Evolutionary conservation across 2,888 invertebrate genomes (phyloP).

Genomic region (Pyrrhia umbra): DNA sequence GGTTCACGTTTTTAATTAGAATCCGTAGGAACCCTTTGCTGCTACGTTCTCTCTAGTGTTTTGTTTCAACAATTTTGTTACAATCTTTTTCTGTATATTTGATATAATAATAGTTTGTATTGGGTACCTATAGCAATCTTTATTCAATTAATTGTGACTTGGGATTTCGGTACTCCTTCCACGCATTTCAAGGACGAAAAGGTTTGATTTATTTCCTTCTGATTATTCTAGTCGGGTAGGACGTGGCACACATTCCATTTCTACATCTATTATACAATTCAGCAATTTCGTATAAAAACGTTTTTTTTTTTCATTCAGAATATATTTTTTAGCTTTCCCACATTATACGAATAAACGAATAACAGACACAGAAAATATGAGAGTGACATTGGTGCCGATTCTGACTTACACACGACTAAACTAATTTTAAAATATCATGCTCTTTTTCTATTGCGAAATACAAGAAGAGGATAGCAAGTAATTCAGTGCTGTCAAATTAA

Average conservation of each 20-base stretch:
- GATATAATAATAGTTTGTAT: neutral
- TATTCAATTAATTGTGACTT: neutral
- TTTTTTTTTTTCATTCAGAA: neutral
- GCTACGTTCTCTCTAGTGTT: neutral
- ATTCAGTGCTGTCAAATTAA: too few relatives aligned
- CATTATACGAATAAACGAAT: too few relatives aligned
- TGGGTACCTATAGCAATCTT: too few relatives aligned
- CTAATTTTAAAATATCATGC: too few relatives aligned
- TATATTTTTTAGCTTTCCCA: neutral
- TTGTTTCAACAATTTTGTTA: neutral
- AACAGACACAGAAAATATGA: too few relatives aligned
- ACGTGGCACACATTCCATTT: neutral
- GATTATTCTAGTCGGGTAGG: constrained; percentile 11
- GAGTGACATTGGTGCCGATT: too few relatives aligned
- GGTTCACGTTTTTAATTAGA: constrained; percentile 28
- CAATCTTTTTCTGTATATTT: neutral
- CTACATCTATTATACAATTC: constrained; percentile 3
- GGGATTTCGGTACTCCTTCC: neutral
- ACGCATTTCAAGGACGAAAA: neutral
- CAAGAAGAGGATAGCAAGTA: too few relatives aligned
- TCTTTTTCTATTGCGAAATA: too few relatives aligned
- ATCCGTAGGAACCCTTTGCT: constrained; percentile 17
- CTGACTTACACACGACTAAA: too few relatives aligned
- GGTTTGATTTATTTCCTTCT: neutral
- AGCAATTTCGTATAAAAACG: neutral